Percentiles rank a stretch among this genome's conserved stretches.
phyloP scores from a whole-genome alignment of 2,113 vertebrate species.

The Corynorhinus townsendii region DNA sequence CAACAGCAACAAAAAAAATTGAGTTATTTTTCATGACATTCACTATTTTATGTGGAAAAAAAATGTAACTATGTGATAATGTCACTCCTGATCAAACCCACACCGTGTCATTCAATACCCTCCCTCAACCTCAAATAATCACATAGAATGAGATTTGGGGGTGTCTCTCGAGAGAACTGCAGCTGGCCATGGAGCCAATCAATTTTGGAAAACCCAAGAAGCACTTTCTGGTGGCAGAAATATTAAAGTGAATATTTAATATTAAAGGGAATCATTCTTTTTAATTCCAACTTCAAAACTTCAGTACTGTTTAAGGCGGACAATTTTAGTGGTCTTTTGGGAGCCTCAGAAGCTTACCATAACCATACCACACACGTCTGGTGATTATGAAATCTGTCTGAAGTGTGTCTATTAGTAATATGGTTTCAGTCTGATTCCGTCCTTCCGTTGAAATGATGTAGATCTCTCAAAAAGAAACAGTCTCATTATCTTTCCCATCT shows the following conservation, averaged over 20 bases:
- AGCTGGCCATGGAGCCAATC: background rate
- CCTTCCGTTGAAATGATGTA: background rate
- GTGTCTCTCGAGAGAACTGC: background rate
- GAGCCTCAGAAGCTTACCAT: background rate
- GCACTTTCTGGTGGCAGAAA: background rate
- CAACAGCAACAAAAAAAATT: too few species aligned
- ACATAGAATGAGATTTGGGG: background rate
- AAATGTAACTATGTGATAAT: background rate
- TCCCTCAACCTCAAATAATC: background rate
- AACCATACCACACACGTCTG: background rate
- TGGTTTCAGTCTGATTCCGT: background rate
- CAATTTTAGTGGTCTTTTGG: background rate
- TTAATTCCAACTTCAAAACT: background rate
- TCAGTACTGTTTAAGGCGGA: background rate
- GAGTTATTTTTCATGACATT: background rate
- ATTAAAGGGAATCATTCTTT: background rate
- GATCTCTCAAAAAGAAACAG: background rate
- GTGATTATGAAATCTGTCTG: constrained; percentile 25
- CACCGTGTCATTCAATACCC: background rate
- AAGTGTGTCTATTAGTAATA: constrained; percentile 6
- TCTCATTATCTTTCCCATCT: constrained; percentile 15
- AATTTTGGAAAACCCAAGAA: background rate
- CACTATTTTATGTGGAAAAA: background rate
- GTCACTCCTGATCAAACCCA: background rate
- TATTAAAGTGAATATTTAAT: background rate